Conservation (phyloP, 1,140 invertebrate species). For the Agrilus planipennis region DNA sequence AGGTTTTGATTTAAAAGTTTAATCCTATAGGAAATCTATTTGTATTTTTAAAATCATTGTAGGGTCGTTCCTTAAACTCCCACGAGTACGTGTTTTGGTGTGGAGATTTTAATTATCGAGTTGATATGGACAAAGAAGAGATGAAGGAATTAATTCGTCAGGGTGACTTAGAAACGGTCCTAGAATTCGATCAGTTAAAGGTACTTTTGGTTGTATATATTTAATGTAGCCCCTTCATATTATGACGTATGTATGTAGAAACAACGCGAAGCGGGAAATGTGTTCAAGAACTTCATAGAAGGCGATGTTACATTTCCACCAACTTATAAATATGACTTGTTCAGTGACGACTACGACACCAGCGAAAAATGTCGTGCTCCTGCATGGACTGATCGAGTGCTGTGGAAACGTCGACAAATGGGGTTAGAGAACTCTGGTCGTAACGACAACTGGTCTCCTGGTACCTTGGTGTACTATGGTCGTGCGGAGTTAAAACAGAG, state of each 20-base stretch:
- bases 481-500: slow-evolving; percentile 93
- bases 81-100: slow-evolving; percentile 99
- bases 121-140: slow-evolving; percentile 92
- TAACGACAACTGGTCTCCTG: slow-evolving; percentile 41
- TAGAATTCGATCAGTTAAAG: slow-evolving; percentile 82
- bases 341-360: slow-evolving; percentile 98
- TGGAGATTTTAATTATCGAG: slow-evolving; percentile 98
- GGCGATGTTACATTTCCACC: slow-evolving; percentile 87
- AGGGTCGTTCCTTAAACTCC: slow-evolving; percentile 74
- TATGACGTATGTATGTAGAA: slow-evolving; percentile 27
- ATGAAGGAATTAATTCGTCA: slow-evolving; percentile 74
- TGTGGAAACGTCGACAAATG: slow-evolving; percentile 75
- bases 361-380: slow-evolving; percentile 95
- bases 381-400: slow-evolving; percentile 94
- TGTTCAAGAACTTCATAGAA: slow-evolving; percentile 92
- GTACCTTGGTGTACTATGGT: slow-evolving; percentile 81
- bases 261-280: slow-evolving; percentile 69
- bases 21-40: too few relatives aligned
- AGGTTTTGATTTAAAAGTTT: too few relatives aligned
- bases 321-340: slow-evolving; percentile 98
- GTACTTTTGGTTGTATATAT: slow-evolving; percentile 24
- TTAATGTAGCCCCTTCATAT: not conserved
- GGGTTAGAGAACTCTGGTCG: slow-evolving; percentile 40
- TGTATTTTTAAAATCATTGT: too few relatives aligned
- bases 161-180: slow-evolving; percentile 65